Conservation (phyloP, 2,113 vertebrate genomes). For the Telmatochromis bifrenatus region DNA sequence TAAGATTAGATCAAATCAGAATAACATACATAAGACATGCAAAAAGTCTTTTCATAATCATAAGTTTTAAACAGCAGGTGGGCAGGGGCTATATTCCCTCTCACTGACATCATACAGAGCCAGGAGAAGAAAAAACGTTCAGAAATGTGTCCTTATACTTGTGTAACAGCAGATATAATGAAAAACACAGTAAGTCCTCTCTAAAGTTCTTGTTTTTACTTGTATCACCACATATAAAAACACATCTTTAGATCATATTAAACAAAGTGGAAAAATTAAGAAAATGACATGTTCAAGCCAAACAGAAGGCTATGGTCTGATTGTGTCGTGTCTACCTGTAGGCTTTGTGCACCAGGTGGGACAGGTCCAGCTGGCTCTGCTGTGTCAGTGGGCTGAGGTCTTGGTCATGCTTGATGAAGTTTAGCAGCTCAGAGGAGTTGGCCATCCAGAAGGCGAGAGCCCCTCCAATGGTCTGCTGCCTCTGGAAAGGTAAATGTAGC, state of each 20-base stretch:
- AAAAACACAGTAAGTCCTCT: neutral
- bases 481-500: constrained; percentile 68
- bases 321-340: constrained; percentile 74
- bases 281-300: neutral
- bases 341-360: constrained; percentile 84
- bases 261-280: neutral
- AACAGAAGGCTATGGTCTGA: neutral
- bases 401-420: constrained; percentile 87
- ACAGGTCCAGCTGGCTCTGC: constrained; percentile 83
- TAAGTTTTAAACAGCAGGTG: neutral
- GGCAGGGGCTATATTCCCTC: neutral
- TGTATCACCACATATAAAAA: neutral
- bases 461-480: constrained; percentile 82
- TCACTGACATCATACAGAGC: neutral
- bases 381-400: constrained; percentile 80
- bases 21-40: neutral
- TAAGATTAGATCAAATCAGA: neutral
- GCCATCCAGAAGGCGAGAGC: constrained; percentile 94
- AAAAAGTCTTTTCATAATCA: neutral
- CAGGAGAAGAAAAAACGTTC: neutral
- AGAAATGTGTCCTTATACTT: neutral
- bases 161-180: neutral
- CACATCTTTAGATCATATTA: neutral
- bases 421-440: constrained; percentile 88
- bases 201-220: neutral